These are phyloP conservation scores for Coregonus sp. DNA, from an alignment of 2,797 vertebrate genomes.

Conservation along the genomic window DNA sequence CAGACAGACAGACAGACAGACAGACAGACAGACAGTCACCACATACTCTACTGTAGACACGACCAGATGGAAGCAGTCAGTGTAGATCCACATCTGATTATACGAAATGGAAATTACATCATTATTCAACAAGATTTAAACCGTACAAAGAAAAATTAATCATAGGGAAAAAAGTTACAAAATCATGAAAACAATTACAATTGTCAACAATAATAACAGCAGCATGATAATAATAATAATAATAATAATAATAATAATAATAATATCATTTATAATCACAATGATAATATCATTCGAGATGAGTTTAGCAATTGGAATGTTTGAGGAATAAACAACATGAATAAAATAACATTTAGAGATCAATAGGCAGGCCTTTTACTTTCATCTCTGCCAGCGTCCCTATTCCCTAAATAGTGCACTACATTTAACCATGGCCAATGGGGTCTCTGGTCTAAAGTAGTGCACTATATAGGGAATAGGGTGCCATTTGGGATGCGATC, in stretches of 20 bases:
- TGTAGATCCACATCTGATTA: conserved; percentile 68
- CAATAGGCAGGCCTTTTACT: conserved; percentile 33
- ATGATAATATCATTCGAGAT: conserved; percentile 56
- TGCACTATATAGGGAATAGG: not conserved
- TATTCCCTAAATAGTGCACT: too few species aligned
- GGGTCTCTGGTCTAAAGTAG: too few species aligned
- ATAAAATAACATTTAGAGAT: conserved; percentile 43
- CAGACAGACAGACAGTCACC: conserved; percentile 38
- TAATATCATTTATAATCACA: conserved; percentile 52
- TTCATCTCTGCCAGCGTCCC: not conserved
- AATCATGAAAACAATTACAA: conserved; percentile 37
- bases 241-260: conserved; percentile 53
- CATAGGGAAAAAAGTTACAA: conserved; percentile 17
- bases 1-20: conserved; percentile 24
- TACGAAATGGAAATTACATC: conserved; percentile 60
- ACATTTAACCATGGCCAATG: too few species aligned
- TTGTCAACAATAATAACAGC: conserved; percentile 46
- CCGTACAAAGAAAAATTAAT: conserved; percentile 28
- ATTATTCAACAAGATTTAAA: conserved; percentile 56
- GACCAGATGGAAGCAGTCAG: conserved; percentile 65
- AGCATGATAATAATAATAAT: conserved; percentile 53
- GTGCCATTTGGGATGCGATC: not conserved
- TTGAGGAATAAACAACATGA: conserved; percentile 28
- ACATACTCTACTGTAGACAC: conserved; percentile 29
- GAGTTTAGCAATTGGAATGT: conserved; percentile 67